phyloP scores from a whole-genome alignment of 2,113 vertebrate species.

The Crotalus tigris region DNA sequence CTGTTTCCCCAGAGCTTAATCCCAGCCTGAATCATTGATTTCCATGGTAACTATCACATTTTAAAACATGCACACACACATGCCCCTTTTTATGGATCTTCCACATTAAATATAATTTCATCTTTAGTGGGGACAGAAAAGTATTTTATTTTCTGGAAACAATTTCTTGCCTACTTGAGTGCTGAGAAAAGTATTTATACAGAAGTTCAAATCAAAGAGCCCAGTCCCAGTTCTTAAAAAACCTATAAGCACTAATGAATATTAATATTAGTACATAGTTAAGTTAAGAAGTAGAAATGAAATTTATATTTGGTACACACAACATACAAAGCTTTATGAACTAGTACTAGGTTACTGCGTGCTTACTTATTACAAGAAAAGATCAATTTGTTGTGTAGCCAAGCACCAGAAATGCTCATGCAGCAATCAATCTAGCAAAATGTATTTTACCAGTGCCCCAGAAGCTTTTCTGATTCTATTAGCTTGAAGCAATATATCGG shows the following conservation, averaged over 20 bases:
- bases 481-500: conserved; percentile 13
- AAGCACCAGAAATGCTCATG: conserved; percentile 5
- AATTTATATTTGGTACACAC: background rate
- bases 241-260: background rate
- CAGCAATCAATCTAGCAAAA: conserved; percentile 4
- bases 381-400: background rate
- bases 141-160: background rate
- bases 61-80: background rate
- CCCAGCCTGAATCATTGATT: background rate
- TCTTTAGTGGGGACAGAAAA: background rate
- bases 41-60: background rate
- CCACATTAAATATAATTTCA: background rate
- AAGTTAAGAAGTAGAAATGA: background rate
- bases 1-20: background rate
- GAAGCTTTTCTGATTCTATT: conserved; percentile 7
- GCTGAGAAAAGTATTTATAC: background rate
- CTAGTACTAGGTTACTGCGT: background rate
- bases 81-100: background rate
- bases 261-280: background rate
- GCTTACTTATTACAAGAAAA: background rate
- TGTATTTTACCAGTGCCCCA: conserved; percentile 1
- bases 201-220: background rate
- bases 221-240: background rate
- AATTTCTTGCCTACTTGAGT: background rate
- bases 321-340: background rate